A percentile compares a stretch with the other conserved stretches of the same genome.
These are phyloP conservation scores for Tachina fera DNA, from an alignment of 2,888 invertebrate genomes.

Conservation along the genomic window DNA sequence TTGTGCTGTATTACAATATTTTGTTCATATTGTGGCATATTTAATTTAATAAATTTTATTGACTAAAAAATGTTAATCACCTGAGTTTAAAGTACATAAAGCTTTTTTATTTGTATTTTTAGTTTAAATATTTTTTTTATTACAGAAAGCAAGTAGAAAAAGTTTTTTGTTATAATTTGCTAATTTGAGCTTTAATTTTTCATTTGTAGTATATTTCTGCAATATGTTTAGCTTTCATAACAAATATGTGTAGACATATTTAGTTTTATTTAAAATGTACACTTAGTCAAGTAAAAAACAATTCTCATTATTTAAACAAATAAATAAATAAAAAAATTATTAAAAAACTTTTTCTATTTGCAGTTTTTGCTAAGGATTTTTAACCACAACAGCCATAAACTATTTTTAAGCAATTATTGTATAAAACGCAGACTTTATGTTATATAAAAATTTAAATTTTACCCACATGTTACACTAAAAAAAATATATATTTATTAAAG, in stretches of 20 bases:
- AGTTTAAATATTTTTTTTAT: slow-evolving; percentile 10
- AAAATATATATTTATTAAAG: background rate
- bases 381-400: slow-evolving; percentile 65
- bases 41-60: background rate
- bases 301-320: background rate
- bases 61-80: background rate
- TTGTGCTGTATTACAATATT: background rate
- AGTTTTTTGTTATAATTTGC: slow-evolving; percentile 61
- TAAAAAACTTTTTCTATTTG: slow-evolving; percentile 71
- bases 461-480: background rate
- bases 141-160: slow-evolving; percentile 70
- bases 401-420: slow-evolving; percentile 16
- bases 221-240: slow-evolving; percentile 52
- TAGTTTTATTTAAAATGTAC: slow-evolving; percentile 5
- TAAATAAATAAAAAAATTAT: slow-evolving; percentile 1
- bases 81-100: background rate
- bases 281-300: slow-evolving; percentile 3
- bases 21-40: background rate
- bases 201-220: slow-evolving; percentile 52
- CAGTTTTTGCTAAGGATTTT: slow-evolving; percentile 70
- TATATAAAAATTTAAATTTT: slow-evolving; percentile 1
- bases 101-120: background rate
- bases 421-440: slow-evolving; percentile 23
- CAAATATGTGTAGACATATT: background rate
- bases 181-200: slow-evolving; percentile 20